Percentiles rank a stretch among this genome's conserved stretches.
Conservation (phyloP, 2,888 invertebrate species). For the Hipparchia sbordonii region DNA sequence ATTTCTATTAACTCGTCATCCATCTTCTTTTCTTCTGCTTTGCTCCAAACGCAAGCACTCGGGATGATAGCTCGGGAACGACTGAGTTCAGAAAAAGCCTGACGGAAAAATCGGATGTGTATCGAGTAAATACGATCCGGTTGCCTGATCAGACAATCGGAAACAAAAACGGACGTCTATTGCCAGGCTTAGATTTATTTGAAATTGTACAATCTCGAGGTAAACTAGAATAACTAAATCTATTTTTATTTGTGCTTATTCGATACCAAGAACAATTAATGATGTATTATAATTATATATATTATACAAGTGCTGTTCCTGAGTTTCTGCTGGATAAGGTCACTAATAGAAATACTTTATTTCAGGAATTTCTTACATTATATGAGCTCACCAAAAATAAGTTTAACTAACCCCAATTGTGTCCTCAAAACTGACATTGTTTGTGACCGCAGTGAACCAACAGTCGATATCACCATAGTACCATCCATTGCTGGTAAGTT, state of each 20-base stretch:
- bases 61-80: too few species aligned
- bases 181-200: not conserved
- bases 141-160: too few species aligned
- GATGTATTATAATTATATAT: not conserved
- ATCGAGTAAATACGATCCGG: too few species aligned
- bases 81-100: too few species aligned
- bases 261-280: too few species aligned
- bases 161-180: too few species aligned
- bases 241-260: not conserved
- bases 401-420: slow-evolving; percentile 89
- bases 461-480: slow-evolving; percentile 81
- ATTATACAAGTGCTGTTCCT: not conserved
- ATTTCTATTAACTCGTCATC: too few species aligned
- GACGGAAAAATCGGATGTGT: too few species aligned
- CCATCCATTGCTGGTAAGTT: slow-evolving; percentile 81
- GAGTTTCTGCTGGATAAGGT: not conserved
- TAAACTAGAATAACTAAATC: not conserved
- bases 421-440: slow-evolving; percentile 89
- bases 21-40: too few species aligned
- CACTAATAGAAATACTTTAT: slow-evolving; percentile 11
- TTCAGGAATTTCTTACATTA: slow-evolving; percentile 42
- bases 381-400: slow-evolving; percentile 80
- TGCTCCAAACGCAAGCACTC: too few species aligned
- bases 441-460: slow-evolving; percentile 90
- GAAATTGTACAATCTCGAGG: not conserved